phyloP scores from a whole-genome alignment of 2,797 vertebrate genomes.

The Enteromius fasciolatus region DNA sequence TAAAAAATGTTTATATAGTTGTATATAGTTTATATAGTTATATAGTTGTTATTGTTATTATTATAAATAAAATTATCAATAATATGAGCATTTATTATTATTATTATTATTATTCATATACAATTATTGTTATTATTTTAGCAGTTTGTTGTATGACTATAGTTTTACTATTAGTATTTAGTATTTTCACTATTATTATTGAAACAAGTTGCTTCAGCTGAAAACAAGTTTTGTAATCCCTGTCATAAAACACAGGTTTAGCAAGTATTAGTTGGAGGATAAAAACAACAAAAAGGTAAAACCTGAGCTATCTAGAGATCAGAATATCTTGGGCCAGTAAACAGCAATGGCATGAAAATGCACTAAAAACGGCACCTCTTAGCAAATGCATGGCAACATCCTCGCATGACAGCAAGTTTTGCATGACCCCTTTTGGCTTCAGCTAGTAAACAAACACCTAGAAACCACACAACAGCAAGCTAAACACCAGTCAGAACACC shows the following conservation, averaged over 20 bases:
- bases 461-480: neutral
- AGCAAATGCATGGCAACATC: neutral
- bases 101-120: neutral
- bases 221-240: neutral
- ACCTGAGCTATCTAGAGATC: too few relatives aligned
- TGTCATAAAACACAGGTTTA: neutral
- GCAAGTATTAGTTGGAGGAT: neutral
- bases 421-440: neutral
- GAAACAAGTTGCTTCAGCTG: neutral
- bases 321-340: neutral
- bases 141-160: neutral
- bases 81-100: too few relatives aligned
- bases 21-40: too few relatives aligned
- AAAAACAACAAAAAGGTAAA: neutral
- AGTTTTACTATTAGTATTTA: too few relatives aligned
- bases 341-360: neutral
- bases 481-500: neutral
- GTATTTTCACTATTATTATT: neutral
- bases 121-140: neutral
- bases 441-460: neutral
- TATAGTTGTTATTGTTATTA: too few relatives aligned
- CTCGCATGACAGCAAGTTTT: neutral
- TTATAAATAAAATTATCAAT: too few relatives aligned
- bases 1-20: too few relatives aligned
- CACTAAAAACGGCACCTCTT: neutral